A percentile compares a stretch with the other conserved stretches of the same genome.
Evolutionary conservation across 1,140 invertebrate species (phyloP).

Genomic region (Leptestheria dahalacensis): DNA sequence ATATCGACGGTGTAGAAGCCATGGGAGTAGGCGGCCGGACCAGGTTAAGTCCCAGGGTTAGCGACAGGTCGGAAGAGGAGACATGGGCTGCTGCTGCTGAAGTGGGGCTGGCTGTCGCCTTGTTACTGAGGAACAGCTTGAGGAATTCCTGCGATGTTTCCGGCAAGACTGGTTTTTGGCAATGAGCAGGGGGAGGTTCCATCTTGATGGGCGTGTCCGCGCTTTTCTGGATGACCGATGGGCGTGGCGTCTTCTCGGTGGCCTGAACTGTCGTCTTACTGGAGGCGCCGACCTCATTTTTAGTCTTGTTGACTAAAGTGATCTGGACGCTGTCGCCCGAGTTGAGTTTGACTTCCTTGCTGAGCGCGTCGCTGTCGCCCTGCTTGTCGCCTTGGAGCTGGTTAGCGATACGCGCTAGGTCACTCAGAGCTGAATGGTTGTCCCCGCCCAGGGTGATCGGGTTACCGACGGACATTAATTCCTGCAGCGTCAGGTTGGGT

Average conservation of each 20-base stretch:
- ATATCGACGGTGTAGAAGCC: slow-evolving; percentile 13
- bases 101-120: too few species aligned
- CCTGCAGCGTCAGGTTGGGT: slow-evolving; percentile 11
- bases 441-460: neutral
- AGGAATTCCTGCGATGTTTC: neutral
- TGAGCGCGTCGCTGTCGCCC: neutral
- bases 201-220: neutral
- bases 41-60: neutral
- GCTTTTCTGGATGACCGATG: slow-evolving; percentile 12
- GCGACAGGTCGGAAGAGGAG: neutral
- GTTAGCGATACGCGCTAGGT: slow-evolving; percentile 13
- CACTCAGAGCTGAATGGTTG: slow-evolving; percentile 13
- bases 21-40: slow-evolving; percentile 2
- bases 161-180: slow-evolving; percentile 1
- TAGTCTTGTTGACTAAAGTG: neutral
- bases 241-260: neutral
- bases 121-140: neutral
- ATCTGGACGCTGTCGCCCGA: neutral
- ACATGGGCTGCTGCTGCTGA: neutral
- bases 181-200: slow-evolving; percentile 1
- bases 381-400: neutral
- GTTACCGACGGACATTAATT: neutral
- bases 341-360: neutral
- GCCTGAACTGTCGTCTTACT: too few species aligned
- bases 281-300: neutral